These are phyloP conservation scores for Dicyrtomina minuta DNA, from an alignment of 2,888 invertebrate genomes.

Conservation along the genomic window DNA sequence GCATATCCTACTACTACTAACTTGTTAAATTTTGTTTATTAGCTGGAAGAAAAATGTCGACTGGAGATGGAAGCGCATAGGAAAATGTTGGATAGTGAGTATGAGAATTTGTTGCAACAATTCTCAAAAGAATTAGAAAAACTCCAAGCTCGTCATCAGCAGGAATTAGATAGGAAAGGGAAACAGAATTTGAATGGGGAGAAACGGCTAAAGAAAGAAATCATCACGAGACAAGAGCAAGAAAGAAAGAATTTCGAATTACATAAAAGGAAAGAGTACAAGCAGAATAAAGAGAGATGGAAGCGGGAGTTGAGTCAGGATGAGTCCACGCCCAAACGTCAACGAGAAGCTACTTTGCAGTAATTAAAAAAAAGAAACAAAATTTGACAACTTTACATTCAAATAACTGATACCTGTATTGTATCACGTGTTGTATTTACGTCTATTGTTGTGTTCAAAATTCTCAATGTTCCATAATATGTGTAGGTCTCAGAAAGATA, in stretches of 20 bases:
- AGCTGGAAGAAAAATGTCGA: constrained; percentile 93
- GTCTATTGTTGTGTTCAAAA: not conserved
- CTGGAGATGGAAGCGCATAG: constrained; percentile 97
- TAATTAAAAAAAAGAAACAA: constrained; percentile 56
- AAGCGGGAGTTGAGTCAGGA: constrained; percentile 90
- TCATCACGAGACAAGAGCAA: constrained; percentile 81
- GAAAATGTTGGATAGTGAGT: constrained; percentile 91
- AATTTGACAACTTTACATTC: not conserved
- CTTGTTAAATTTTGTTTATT: no score
- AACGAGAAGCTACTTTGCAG: constrained; percentile 86
- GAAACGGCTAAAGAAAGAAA: constrained; percentile 90
- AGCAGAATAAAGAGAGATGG: constrained; percentile 91
- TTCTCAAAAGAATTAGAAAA: constrained; percentile 90
- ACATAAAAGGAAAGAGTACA: constrained; percentile 94
- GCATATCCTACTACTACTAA: no score
- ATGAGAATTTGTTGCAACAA: constrained; percentile 86
- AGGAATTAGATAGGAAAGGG: constrained; percentile 61
- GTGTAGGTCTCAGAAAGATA: constrained; percentile 82
- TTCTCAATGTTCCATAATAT: not conserved
- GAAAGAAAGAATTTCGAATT: constrained; percentile 89
- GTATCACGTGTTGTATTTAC: not conserved
- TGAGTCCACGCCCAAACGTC: constrained; percentile 86
- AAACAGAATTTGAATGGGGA: constrained; percentile 87
- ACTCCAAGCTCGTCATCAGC: constrained; percentile 68
- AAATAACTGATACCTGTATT: not conserved